Percentiles rank a stretch among this genome's conserved stretches.
phyloP scores from a whole-genome alignment of 64 coral and sea anemone genomes.

The Stichodactyla helianthus region DNA sequence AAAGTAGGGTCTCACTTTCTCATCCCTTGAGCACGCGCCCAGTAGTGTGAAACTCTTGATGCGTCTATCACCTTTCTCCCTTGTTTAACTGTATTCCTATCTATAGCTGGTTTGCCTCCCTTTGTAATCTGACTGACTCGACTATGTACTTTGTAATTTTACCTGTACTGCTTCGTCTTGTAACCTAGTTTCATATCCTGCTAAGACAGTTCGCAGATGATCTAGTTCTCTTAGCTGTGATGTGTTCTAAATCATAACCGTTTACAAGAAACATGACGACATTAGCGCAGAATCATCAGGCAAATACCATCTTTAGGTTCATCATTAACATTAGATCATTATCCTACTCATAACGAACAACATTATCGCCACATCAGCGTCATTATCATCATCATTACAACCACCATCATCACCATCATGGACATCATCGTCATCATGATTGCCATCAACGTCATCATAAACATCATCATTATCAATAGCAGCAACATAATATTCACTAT shows the following conservation, averaged over 20 bases:
- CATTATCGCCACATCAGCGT: no score
- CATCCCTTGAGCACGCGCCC: no score
- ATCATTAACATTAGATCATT: neutral
- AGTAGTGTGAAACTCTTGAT: no score
- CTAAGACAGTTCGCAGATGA: neutral
- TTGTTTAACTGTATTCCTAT: neutral
- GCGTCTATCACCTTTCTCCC: no score
- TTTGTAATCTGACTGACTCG: neutral
- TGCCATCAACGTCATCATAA: no score
- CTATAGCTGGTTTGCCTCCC: neutral
- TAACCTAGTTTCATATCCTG: constrained; percentile 11
- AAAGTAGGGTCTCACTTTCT: no score
- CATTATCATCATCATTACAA: no score
- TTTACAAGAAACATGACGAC: neutral
- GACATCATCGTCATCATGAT: no score
- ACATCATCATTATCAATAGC: no score
- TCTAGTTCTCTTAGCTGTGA: constrained; percentile 25
- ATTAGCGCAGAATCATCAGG: neutral
- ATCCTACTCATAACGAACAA: neutral
- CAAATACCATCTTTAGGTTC: no score
- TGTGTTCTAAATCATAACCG: neutral
- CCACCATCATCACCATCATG: no score
- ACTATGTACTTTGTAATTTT: neutral
- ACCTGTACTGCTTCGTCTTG: constrained; percentile 11
- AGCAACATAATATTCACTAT: neutral